Conservation (phyloP, 2,113 vertebrate species). For the Tragelaphus scriptus region DNA sequence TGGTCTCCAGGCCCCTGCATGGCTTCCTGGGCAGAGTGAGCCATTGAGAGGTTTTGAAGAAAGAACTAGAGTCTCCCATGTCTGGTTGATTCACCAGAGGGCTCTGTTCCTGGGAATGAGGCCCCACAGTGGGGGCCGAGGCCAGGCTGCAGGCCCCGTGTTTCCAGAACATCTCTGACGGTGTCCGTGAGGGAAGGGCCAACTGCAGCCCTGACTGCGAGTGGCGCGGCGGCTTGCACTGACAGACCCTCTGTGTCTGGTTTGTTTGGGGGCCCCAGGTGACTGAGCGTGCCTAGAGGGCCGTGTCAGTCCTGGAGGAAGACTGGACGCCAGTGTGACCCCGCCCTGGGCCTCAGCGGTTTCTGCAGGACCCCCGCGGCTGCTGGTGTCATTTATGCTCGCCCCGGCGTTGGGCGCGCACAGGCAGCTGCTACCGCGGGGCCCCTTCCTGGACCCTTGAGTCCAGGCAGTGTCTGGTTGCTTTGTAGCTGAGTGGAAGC, state of each 20-base stretch:
- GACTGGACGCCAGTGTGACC: background rate
- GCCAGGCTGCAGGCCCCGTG: background rate
- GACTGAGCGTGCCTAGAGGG: background rate
- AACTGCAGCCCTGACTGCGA: too few species aligned
- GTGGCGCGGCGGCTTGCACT: background rate
- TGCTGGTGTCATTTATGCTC: background rate
- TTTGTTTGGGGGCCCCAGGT: background rate
- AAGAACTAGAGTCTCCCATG: background rate
- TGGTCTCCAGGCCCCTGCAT: background rate
- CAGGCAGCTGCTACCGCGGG: background rate
- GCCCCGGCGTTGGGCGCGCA: rapidly evolving
- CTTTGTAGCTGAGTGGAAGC: background rate
- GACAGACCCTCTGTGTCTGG: background rate
- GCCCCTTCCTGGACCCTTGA: background rate
- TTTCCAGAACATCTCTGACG: background rate
- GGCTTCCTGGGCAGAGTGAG: background rate
- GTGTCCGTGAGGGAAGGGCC: background rate
- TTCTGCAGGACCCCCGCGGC: background rate
- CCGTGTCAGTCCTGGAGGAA: background rate
- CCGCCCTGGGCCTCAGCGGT: background rate
- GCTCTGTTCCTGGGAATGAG: background rate
- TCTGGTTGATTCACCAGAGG: background rate
- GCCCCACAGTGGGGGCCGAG: background rate
- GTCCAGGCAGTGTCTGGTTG: background rate
- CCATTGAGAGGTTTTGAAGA: background rate